Base-by-base conservation (phyloP, 2,888 invertebrate genomes). In the Neria commutata region DNA sequence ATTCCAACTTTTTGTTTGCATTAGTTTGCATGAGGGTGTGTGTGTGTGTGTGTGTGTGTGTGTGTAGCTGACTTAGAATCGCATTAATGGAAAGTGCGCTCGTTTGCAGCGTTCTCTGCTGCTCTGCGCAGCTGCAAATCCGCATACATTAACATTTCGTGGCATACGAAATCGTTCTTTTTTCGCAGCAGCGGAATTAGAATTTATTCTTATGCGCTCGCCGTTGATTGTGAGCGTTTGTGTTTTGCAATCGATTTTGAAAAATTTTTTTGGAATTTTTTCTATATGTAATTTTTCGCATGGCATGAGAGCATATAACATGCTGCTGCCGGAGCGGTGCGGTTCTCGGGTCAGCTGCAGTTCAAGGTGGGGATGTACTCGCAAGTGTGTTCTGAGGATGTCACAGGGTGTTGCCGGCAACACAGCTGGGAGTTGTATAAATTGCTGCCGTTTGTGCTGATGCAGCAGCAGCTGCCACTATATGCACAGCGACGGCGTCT, bases 31-130 rank as follows among this genome's bases (percentile, higher is more conserved):
- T n/a, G n/a, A n/a, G n/a, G n/a, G n/a, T n/a, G n/a, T n/a, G n/a
- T n/a, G n/a, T n/a, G n/a, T n/a, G n/a, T n/a, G n/a, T n/a, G n/a
- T n/a, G n/a, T n/a, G n/a, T n/a, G n/a, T n/a, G n/a, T n/a, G n/a
- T n/a, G n/a, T n/a, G n/a, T n/a, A n/a, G n/a, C n/a, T n/a, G 29
- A 8, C 25, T 26, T 55, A 49, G 55, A 48, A 55, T 55, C 37
- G 48, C 26, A 46, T 55, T 55, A 52, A 52, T 37, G 11, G 11
- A 37, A n/a, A 11, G 37, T n/a, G 37, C 37, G 10, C 6, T 37
- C 37, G 33, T 17, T 17, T 29, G 50, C 26, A 34, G 16, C 29
- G 6, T 16, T 19, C 16, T 29, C 8, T 50, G 5, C 10, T 49
- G 34, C 34, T 53, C 21, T 37, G 6, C n/a, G 29, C 29, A 8